Evolutionary conservation across 1,140 invertebrate genomes (phyloP).

Genomic region (Monomorium pharaonis): DNA sequence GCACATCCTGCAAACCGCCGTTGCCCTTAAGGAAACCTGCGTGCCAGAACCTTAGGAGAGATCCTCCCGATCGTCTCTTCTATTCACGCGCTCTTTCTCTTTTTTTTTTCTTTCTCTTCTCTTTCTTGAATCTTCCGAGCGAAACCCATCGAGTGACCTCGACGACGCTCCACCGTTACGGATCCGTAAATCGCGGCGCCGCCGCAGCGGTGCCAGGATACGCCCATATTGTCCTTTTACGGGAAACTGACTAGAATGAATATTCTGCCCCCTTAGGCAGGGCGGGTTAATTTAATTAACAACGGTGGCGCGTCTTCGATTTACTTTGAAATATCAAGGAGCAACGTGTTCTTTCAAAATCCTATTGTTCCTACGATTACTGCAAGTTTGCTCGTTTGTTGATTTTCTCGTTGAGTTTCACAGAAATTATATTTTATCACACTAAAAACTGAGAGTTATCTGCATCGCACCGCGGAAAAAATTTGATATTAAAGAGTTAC

Average conservation of each 20-base stretch:
- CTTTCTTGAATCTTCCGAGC: neutral
- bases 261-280: neutral
- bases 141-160: neutral
- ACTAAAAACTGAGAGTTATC: neutral
- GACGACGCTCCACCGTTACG: slow-evolving; percentile 1
- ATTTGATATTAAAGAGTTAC: too few species aligned
- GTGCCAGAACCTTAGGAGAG: slow-evolving; percentile 15
- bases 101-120: neutral
- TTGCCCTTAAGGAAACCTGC: slow-evolving; percentile 53
- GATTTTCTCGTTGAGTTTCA: neutral
- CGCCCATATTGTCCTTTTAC: neutral
- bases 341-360: neutral
- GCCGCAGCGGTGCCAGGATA: neutral
- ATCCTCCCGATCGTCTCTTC: slow-evolving; percentile 44
- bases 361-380: neutral
- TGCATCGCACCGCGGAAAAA: too few species aligned
- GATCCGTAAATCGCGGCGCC: neutral
- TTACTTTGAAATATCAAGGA: neutral
- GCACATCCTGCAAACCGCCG: slow-evolving; percentile 50
- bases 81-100: neutral
- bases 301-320: neutral
- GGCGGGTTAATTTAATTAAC: neutral
- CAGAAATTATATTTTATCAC: neutral
- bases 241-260: neutral
- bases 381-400: neutral